Evolutionary conservation across 1,140 invertebrate species (phyloP).

Genomic region (Carposina sasakii): DNA sequence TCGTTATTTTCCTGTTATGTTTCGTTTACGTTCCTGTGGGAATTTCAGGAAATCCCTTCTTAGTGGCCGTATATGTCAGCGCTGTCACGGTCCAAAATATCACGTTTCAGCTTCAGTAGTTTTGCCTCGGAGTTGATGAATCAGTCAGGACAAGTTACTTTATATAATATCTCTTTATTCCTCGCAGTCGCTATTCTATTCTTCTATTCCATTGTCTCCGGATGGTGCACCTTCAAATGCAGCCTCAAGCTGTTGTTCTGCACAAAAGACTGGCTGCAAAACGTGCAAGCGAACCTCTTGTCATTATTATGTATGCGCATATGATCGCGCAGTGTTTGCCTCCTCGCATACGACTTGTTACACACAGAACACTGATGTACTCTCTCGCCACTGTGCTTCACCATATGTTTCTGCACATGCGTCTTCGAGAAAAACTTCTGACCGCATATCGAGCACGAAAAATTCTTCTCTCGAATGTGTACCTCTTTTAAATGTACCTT

Average conservation of each 20-base stretch:
- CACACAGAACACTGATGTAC: constrained; percentile 81
- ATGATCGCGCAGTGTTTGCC: constrained; percentile 73
- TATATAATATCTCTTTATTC: too few relatives aligned
- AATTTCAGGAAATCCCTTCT: too few relatives aligned
- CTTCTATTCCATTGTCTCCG: constrained; percentile 17
- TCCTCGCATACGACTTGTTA: constrained; percentile 74
- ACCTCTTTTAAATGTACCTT: constrained; percentile 55
- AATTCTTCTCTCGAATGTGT: constrained; percentile 54
- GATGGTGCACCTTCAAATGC: constrained; percentile 50
- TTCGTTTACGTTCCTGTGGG: too few relatives aligned
- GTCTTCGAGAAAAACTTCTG: constrained; percentile 53
- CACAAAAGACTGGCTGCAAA: constrained; percentile 45
- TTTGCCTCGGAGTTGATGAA: too few relatives aligned
- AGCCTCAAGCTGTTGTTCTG: constrained; percentile 46
- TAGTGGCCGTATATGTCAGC: too few relatives aligned
- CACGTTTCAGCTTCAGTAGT: too few relatives aligned
- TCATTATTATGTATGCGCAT: constrained; percentile 66
- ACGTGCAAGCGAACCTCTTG: constrained; percentile 37
- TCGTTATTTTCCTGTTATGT: too few relatives aligned
- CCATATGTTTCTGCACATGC: constrained; percentile 64
- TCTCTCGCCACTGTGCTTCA: constrained; percentile 78
- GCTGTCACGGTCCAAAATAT: too few relatives aligned
- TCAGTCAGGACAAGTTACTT: too few relatives aligned
- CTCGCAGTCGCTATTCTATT: too few relatives aligned
- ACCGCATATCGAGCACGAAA: constrained; percentile 49